Evolutionary conservation across 2,113 vertebrate genomes (phyloP).

Genomic region (Plotosus lineatus): DNA sequence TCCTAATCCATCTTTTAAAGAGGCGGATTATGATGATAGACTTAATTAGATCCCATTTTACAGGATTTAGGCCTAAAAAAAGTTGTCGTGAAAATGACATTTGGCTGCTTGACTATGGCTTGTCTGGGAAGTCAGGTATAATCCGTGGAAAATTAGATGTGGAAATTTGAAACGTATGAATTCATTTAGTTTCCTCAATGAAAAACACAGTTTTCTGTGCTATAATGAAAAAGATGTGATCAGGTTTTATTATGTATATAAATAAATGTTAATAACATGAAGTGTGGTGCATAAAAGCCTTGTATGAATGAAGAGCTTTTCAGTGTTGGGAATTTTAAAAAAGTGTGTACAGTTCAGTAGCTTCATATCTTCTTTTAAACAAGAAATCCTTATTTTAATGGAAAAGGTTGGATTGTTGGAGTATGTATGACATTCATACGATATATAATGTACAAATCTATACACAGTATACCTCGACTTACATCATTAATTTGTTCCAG

Average conservation of each 20-base stretch:
- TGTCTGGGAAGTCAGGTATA: background rate
- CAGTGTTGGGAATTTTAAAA: background rate
- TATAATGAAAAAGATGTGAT: background rate
- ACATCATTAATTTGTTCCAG: too few relatives aligned
- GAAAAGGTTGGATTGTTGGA: too few relatives aligned
- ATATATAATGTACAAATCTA: too few relatives aligned
- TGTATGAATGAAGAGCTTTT: background rate
- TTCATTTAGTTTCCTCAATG: background rate
- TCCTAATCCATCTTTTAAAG: constrained; percentile 64
- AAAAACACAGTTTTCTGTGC: too few relatives aligned
- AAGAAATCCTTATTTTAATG: too few relatives aligned
- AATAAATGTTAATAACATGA: background rate
- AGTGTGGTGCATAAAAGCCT: background rate
- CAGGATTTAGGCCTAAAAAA: constrained; percentile 40
- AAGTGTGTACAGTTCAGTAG: background rate
- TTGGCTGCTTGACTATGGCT: constrained; percentile 22
- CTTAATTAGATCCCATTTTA: constrained; percentile 55
- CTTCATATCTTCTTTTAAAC: background rate
- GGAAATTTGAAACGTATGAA: background rate
- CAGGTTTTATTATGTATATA: background rate
- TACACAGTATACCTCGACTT: too few relatives aligned
- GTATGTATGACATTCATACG: too few relatives aligned
- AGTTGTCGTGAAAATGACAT: constrained; percentile 31
- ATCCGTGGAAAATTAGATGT: background rate
- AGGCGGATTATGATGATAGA: constrained; percentile 59